Evolutionary conservation across 2,113 vertebrate genomes (phyloP).

Genomic region (Anas platyrhynchos): DNA sequence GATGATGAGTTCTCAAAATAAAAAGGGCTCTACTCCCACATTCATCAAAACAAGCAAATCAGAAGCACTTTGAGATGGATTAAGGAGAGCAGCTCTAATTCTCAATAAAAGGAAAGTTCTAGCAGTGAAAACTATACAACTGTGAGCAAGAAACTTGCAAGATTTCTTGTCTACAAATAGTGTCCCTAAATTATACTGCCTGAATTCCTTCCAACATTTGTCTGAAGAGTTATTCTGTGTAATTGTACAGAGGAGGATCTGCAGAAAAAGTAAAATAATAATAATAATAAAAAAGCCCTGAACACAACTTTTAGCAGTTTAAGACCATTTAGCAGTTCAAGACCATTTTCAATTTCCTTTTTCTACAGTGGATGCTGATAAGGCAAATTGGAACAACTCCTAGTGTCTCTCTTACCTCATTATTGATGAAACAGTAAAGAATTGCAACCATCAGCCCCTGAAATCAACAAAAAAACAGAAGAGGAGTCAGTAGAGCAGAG

Average conservation of each 20-base stretch:
- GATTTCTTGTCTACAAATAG: not conserved
- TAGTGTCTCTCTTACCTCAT: conserved; percentile 80
- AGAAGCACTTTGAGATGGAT: not conserved
- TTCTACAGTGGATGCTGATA: not conserved
- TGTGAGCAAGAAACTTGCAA: not conserved
- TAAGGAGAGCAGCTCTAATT: not conserved
- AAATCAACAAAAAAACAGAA: conserved; percentile 28
- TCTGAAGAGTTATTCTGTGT: not conserved
- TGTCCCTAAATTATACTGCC: not conserved
- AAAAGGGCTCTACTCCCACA: not conserved
- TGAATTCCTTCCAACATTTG: conserved; percentile 30
- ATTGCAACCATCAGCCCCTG: conserved; percentile 89
- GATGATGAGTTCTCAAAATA: not conserved
- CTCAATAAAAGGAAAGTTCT: not conserved
- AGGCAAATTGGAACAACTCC: not conserved
- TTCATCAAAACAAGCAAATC: not conserved
- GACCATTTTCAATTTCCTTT: conserved; percentile 36
- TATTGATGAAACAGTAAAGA: conserved; percentile 91
- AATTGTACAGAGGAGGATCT: not conserved
- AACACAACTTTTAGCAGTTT: not conserved
- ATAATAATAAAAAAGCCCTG: not conserved
- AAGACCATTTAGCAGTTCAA: conserved; percentile 6
- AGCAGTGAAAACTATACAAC: not conserved
- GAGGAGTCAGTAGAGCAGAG: not conserved
- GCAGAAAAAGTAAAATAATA: not conserved